Conservation (phyloP, 2,797 vertebrate species). For the Sebastes kiyomatsui region DNA sequence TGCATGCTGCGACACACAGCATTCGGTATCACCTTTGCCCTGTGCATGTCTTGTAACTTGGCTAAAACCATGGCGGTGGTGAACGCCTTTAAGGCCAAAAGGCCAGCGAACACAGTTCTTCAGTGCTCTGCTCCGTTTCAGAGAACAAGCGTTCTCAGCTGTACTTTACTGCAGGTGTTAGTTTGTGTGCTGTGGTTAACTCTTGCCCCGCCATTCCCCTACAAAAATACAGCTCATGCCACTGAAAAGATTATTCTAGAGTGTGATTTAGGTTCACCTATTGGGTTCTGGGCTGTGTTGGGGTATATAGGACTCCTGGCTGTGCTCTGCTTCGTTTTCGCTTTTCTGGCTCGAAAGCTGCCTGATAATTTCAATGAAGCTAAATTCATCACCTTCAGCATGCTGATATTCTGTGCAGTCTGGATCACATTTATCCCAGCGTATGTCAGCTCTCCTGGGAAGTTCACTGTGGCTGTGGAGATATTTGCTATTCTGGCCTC, state of each 20-base stretch:
- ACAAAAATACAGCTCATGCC: slow-evolving; percentile 66
- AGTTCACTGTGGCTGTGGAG: slow-evolving; percentile 82
- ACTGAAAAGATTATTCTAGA: slow-evolving; percentile 77
- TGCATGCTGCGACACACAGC: slow-evolving; percentile 79
- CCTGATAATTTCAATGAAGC: slow-evolving; percentile 84
- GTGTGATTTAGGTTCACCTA: slow-evolving; percentile 75
- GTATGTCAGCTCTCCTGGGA: slow-evolving; percentile 83
- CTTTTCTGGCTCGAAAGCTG: slow-evolving; percentile 79
- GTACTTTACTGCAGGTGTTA: slow-evolving; percentile 75
- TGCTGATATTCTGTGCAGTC: slow-evolving; percentile 82
- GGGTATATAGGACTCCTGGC: slow-evolving; percentile 78
- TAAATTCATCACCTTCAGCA: slow-evolving; percentile 83
- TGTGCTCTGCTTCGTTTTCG: slow-evolving; percentile 72
- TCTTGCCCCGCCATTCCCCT: slow-evolving; percentile 72
- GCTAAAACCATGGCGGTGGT: slow-evolving; percentile 80
- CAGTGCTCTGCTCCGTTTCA: slow-evolving; percentile 75
- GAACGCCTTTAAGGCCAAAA: slow-evolving; percentile 74
- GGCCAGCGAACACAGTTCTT: slow-evolving; percentile 56
- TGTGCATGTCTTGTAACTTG: slow-evolving; percentile 80
- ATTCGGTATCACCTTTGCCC: slow-evolving; percentile 77
- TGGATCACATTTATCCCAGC: slow-evolving; percentile 83
- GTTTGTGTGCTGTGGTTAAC: slow-evolving; percentile 76
- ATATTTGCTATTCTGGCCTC: slow-evolving; percentile 84
- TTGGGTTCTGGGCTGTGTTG: slow-evolving; percentile 80
- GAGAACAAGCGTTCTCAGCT: slow-evolving; percentile 73